Base-by-base conservation (phyloP, 2,113 vertebrate species). In the Triplophysa tibetana region DNA sequence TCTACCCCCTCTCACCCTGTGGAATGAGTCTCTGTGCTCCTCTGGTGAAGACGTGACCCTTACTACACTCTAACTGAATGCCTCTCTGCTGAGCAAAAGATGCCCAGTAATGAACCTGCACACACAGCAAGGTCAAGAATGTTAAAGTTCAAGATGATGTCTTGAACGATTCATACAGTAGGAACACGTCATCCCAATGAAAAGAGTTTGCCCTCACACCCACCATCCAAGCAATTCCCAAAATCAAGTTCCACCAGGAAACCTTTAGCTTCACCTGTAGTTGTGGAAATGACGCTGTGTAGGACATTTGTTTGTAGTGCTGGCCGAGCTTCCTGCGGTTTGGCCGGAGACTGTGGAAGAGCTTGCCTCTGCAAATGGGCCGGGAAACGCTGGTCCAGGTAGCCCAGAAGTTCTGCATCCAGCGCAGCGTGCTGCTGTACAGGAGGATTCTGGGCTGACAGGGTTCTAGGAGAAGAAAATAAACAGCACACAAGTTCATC, bases 341-440 rank as follows among this genome's bases (percentile, higher is more conserved):
- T 2, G 96, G 96, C 80, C 86, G 95, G 88, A 98, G 89, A 89
- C 96, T 98, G 85, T 95, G 94, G 82, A 99, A 98, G 83, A 99
- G 96, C 82, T 96, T 97, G 70, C 97, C 98, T 41, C 97, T 93
- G 88, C 98, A 98, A 88, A 99, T 97, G 21, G 98, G 97, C 14
- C 96, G 94, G 0, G 96, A 98, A 64, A 98, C 95, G 0, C 94
- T 94, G 75, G 95, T 98, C 97, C 97, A 98, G 0, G 96, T 99
- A 80, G 98, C 97, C 96, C 96, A 98, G 79, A 99, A 99, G 90
- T 99, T 99, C 86, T 99, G 98, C 97, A 99, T 99, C 98, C 98
- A 99, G 74, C 98, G 97, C 76, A 99, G 89, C 0, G 98, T 99
- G 91, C 96, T 98, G 91, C 98, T 99, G 85, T 99, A 99, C 58